These are phyloP conservation scores for Phaonia tiefii DNA, from an alignment of 2,888 invertebrate genomes.

Conservation along the genomic window DNA sequence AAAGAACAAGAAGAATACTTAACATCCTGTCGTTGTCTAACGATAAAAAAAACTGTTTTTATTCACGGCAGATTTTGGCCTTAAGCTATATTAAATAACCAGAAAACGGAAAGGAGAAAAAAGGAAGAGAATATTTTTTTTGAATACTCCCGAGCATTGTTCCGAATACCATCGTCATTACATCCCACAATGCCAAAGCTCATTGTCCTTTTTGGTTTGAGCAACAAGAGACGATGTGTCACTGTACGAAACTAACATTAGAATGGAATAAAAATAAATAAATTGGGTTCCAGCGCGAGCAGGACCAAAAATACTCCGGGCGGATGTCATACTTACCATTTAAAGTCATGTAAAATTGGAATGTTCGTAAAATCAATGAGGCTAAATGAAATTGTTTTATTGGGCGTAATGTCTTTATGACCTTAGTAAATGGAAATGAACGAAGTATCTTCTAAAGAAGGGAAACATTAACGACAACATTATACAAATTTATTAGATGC, in stretches of 20 bases:
- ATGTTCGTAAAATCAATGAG: slow-evolving; percentile 64
- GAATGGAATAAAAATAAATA: background rate
- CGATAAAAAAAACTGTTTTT: slow-evolving; percentile 41
- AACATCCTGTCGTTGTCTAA: slow-evolving; percentile 57
- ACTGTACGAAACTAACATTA: background rate
- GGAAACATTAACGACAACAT: no score
- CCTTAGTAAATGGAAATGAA: background rate
- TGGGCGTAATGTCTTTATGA: slow-evolving; percentile 77
- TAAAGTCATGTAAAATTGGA: slow-evolving; percentile 42
- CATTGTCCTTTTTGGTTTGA: background rate
- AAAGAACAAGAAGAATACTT: slow-evolving; percentile 38
- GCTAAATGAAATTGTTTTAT: slow-evolving; percentile 76
- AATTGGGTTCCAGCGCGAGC: background rate
- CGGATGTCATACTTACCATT: slow-evolving; percentile 20
- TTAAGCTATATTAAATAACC: slow-evolving; percentile 55
- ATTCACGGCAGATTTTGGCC: slow-evolving; percentile 53
- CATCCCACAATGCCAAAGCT: no score
- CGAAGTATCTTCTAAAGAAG: no score
- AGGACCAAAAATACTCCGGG: background rate
- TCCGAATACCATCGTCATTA: background rate
- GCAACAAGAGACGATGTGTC: background rate
- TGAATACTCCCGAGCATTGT: background rate
- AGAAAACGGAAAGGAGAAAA: slow-evolving; percentile 2
- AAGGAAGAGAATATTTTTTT: slow-evolving; percentile 7
- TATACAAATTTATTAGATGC: no score